phyloP scores from a whole-genome alignment of 2,888 invertebrate species.

The Aspidiotus destructor region DNA sequence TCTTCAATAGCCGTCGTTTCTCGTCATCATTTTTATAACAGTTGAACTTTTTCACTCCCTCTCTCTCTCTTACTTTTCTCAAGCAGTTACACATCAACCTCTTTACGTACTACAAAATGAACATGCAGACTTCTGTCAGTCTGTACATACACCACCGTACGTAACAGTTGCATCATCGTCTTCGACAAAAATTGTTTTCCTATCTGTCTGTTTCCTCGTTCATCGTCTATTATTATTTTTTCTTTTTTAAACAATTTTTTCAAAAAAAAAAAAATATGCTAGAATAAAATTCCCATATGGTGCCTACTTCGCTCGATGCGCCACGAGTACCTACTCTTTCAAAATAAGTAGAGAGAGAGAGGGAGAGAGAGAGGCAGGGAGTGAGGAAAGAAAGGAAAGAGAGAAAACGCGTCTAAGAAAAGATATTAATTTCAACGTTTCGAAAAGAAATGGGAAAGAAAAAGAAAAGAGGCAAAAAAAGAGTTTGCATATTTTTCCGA shows the following conservation, averaged over 20 bases:
- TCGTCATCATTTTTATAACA: too few relatives aligned
- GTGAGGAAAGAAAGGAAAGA: background rate
- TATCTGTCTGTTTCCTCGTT: background rate
- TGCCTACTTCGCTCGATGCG: background rate
- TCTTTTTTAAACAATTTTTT: constrained; percentile 21
- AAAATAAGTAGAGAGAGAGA: too few relatives aligned
- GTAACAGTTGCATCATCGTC: constrained; percentile 24
- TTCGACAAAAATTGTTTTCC: constrained; percentile 3
- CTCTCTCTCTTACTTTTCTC: too few relatives aligned
- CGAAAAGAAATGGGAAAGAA: too few relatives aligned
- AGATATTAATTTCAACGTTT: constrained; percentile 21
- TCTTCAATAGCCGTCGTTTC: too few relatives aligned
- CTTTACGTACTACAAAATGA: too few relatives aligned
- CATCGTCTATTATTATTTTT: constrained; percentile 1
- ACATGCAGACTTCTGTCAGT: too few relatives aligned
- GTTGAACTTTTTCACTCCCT: too few relatives aligned
- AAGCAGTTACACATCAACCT: too few relatives aligned
- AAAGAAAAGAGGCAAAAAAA: background rate
- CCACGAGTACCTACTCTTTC: too few relatives aligned
- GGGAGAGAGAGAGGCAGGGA: background rate
- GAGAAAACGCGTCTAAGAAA: constrained; percentile 10
- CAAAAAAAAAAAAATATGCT: background rate
- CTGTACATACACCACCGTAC: background rate
- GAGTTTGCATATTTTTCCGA: background rate
- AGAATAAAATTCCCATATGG: constrained; percentile 20